Base-by-base conservation (phyloP, 2,888 invertebrate genomes). In the Ernsta delagoae region DNA sequence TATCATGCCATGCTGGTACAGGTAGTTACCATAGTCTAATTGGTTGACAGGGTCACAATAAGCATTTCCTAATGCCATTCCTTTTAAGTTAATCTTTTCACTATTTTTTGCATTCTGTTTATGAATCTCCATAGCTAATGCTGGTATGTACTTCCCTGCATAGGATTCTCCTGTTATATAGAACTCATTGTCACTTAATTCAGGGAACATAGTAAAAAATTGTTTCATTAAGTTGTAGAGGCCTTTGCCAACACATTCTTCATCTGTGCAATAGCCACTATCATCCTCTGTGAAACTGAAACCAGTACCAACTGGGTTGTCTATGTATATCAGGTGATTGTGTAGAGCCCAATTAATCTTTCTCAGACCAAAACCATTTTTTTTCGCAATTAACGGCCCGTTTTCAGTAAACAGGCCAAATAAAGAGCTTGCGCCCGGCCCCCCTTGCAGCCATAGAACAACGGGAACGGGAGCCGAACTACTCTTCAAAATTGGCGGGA, bases 291-390 rank as follows among this genome's bases (percentile, higher is more conserved):
- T 95, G 78, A 94, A 96, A 79, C 96, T 96, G 78, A 95, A 96
- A 0, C 96, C 96, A 54, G 91, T 87, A 0, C 95, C 95, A 0
- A 95, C 96, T 3, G 96, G 96, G 73, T 95, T 96, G 75, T 96
- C 96, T 70, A 96, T 94, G 79, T 94, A 96, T 48, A 96, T 86
- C 59, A 96, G 80, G 73, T 95, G 94, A 76, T 94, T 90, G 31
- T 94, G 89, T 5, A 92, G 78, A 34, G 94, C 94, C 96, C 96
- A 96, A 24, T 24, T 16, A 71, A 94, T 88, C 68, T 94, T 86
- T 70, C 95, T 80, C 4, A 81, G 9, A 3, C 79, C 74, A 61
- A 92, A 88, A 1, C 88, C 87, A 31, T 83, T 78, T 70, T 87
- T 84, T 34, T 79, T 89, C 0, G 94, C 91, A 62, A 83, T 79